phyloP scores from a whole-genome alignment of 1,140 invertebrate genomes.

The Portunus trituberculatus region DNA sequence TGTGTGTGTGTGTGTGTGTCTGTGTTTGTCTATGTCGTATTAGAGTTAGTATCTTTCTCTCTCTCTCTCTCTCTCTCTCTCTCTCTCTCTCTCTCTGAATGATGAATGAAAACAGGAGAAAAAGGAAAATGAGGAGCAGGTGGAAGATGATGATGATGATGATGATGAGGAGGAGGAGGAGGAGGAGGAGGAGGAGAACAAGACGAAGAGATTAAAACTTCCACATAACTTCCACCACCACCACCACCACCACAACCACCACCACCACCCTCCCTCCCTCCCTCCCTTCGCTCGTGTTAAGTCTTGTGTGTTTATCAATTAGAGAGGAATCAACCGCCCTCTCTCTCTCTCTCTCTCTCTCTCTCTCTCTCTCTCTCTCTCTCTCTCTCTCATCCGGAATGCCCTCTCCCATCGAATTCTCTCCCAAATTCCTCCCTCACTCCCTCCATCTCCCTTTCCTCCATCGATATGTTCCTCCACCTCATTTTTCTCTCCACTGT shows the following conservation, averaged over 20 bases:
- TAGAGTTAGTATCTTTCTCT: no score
- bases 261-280: no score
- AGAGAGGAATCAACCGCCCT: neutral
- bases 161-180: neutral
- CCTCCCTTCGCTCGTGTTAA: no score
- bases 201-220: neutral
- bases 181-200: neutral
- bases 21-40: no score
- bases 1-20: no score
- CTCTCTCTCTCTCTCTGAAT: no score
- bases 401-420: neutral
- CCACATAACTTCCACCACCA: no score
- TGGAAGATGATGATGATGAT: neutral
- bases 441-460: neutral
- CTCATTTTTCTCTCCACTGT: neutral
- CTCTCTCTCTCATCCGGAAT: neutral
- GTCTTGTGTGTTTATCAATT: no score
- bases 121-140: no score
- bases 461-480: neutral
- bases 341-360: neutral
- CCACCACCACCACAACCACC: no score
- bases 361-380: neutral
- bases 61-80: no score
- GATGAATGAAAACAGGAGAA: no score
- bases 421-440: neutral